phyloP scores from a whole-genome alignment of 35 echinoderm and acorn worm genomes.

The Lytechinus pictus region DNA sequence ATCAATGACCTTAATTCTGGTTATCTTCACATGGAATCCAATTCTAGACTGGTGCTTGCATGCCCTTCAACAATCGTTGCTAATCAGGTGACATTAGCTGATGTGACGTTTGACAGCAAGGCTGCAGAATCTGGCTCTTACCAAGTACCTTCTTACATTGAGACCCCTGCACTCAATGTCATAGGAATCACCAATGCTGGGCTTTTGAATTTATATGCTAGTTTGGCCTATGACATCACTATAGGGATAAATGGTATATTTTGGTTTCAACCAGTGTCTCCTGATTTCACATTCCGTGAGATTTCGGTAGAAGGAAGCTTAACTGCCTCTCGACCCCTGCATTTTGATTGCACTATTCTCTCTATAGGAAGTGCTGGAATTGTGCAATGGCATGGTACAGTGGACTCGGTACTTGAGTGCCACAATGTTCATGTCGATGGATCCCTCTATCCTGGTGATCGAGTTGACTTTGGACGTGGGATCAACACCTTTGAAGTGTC shows the following conservation, averaged over 20 bases:
- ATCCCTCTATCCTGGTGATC: constrained; percentile 56
- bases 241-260: background rate
- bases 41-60: constrained; percentile 56
- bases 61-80: constrained; percentile 57
- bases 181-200: constrained; percentile 60
- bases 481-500: constrained; percentile 56
- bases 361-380: constrained; percentile 38
- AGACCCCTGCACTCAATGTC: constrained; percentile 48
- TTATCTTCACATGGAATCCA: constrained; percentile 57
- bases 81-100: constrained; percentile 14
- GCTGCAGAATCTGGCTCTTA: constrained; percentile 29
- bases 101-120: constrained; percentile 64
- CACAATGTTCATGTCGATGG: constrained; percentile 60
- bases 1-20: constrained; percentile 29
- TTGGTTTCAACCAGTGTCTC: constrained; percentile 47
- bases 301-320: constrained; percentile 60
- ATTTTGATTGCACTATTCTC: constrained; percentile 43
- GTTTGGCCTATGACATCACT: constrained; percentile 16
- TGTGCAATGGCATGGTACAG: constrained; percentile 60
- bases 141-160: constrained; percentile 29
- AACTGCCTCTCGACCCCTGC: constrained; percentile 51
- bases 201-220: constrained; percentile 43
- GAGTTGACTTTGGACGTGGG: constrained; percentile 53
- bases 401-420: constrained; percentile 49
- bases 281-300: constrained; percentile 35